Evolutionary conservation across 2,113 vertebrate species (phyloP), one percentile per base, ranked within the genome.

Genomic region (Brachyhypopomus gauderio): DNA sequence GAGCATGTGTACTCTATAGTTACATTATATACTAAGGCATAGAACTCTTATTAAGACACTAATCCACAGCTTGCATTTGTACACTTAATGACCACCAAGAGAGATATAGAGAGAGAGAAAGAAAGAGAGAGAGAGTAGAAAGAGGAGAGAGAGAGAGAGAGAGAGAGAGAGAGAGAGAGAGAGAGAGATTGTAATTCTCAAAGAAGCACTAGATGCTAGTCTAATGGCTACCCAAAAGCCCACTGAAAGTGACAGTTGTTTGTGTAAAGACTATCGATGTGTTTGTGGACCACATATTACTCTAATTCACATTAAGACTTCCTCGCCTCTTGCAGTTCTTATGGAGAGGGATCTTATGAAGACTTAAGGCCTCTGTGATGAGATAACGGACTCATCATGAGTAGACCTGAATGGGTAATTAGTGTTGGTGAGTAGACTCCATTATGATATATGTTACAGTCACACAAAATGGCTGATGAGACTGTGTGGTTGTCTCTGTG

Each of bases 351-450:
- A 38, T 59, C 20, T 34, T 63, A 9, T 20, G 16, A 56, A 63
- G 48, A 16, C 58, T 19, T 16, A 72, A 82, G 30, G 34, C 66
- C 64, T 78, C 34, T 76, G 52, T 75, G 66, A 52, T 76, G n/a
- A n/a, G 56, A 11, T 25, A 56, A 69, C 23, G 36, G 75, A 58
- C 56, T 75, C 25, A 48, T 34, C 52, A 63, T 8, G 48, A 20
- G 59, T 41, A 64, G 27, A 77, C 45, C 63, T 41, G 66, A 69
- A 80, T 75, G 41, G 72, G 77, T 72, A 85, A 87, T 89, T 86
- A 84, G 77, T 78, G 64, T 58, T 72, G 60, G 72, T 80, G 69
- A 52, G 73, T 25, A 73, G 76, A 72, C 58, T 80, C 82, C 82
- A 86, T 84, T 83, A 87, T 55, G 30, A 64, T 67, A 59, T 60